Evolutionary conservation across 2,113 vertebrate genomes (phyloP).

Genomic region (Neogale vison): DNA sequence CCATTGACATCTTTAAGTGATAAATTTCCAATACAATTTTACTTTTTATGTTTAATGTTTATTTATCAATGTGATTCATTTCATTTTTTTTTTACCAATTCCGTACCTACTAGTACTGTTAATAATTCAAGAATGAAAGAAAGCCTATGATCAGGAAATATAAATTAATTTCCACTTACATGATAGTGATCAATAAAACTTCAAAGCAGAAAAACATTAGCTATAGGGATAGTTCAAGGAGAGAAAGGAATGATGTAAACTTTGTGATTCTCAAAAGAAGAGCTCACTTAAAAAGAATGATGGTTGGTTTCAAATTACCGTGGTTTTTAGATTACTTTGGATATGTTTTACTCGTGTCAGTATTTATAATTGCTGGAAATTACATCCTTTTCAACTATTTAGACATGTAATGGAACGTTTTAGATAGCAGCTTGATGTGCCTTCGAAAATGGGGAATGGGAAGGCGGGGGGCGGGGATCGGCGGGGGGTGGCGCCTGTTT

Average conservation of each 20-base stretch:
- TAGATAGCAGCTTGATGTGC: neutral
- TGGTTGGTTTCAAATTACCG: neutral
- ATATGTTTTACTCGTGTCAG: neutral
- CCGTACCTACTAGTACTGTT: neutral
- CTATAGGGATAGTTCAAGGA: neutral
- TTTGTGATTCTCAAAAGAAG: neutral
- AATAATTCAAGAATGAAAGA: neutral
- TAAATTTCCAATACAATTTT: neutral
- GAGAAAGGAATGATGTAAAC: neutral
- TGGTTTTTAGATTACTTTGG: neutral
- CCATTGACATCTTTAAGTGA: neutral
- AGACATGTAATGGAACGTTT: neutral
- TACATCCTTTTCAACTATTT: neutral
- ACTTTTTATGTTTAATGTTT: neutral
- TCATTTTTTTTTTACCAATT: neutral
- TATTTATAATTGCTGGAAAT: neutral
- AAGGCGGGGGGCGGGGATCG: too few species aligned
- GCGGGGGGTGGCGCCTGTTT: neutral
- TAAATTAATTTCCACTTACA: slow-evolving; percentile 11
- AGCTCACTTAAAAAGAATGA: neutral
- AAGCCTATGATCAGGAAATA: neutral
- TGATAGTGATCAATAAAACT: neutral
- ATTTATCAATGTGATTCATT: neutral
- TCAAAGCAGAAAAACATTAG: neutral
- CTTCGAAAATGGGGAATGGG: neutral